Conservation (phyloP, 1,140 invertebrate genomes). For the Drosophila sproati region DNA sequence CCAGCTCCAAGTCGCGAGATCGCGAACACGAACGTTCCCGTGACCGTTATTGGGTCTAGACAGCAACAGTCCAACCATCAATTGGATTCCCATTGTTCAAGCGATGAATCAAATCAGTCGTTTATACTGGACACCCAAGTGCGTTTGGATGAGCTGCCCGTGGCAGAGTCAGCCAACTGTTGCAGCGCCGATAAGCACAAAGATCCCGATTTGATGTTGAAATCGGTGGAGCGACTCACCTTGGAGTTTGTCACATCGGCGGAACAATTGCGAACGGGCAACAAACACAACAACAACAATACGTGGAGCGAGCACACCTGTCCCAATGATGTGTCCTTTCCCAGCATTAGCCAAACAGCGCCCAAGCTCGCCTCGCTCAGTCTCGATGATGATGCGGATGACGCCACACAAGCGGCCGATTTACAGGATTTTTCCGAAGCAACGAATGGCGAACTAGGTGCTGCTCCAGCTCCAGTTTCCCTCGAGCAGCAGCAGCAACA, state of each 20-base stretch:
- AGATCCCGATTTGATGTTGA: conserved; percentile 89
- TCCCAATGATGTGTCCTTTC: conserved; percentile 91
- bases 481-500: conserved; percentile 50
- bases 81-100: conserved; percentile 66
- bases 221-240: conserved; percentile 88
- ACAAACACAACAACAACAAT: conserved; percentile 85
- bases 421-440: conserved; percentile 58
- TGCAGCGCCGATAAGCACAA: conserved; percentile 84
- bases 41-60: conserved; percentile 77
- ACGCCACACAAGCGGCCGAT: conserved; percentile 57
- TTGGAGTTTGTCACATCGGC: conserved; percentile 88
- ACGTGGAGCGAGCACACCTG: conserved; percentile 92
- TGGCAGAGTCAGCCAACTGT: background rate
- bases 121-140: conserved; percentile 77
- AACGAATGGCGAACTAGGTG: conserved; percentile 47
- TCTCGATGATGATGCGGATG: conserved; percentile 85
- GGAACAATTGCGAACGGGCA: conserved; percentile 84
- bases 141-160: conserved; percentile 36
- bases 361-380: conserved; percentile 89
- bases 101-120: conserved; percentile 75
- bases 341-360: conserved; percentile 90
- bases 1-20: conserved; percentile 63
- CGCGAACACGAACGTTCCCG: conserved; percentile 69
- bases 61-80: conserved; percentile 24
- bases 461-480: conserved; percentile 49